Conservation (phyloP, 2,113 vertebrate species). For the Oryzias woworae region DNA sequence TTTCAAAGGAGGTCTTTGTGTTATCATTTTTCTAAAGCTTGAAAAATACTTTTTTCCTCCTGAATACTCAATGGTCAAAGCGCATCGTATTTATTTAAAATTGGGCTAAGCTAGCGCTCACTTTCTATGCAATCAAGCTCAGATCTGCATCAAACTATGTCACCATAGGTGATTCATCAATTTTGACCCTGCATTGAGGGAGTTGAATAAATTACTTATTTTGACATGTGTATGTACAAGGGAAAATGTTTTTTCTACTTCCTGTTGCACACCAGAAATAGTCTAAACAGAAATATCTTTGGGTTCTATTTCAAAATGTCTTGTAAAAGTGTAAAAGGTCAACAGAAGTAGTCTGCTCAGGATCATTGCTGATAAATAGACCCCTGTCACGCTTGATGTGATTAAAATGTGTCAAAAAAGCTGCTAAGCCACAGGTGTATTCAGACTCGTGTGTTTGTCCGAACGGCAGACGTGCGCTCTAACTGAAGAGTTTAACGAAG, state of each 20-base stretch:
- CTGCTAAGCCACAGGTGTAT: slow-evolving; percentile 24
- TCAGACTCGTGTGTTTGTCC: slow-evolving; percentile 5
- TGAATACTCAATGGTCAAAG: slow-evolving; percentile 27
- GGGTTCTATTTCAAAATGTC: slow-evolving; percentile 53
- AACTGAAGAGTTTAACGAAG: slow-evolving; percentile 98
- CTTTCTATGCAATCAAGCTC: slow-evolving; percentile 57
- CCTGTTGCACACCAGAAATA: slow-evolving; percentile 36
- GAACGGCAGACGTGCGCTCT: slow-evolving; percentile 47
- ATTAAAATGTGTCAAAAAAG: slow-evolving; percentile 24
- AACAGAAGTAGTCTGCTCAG: slow-evolving; percentile 42
- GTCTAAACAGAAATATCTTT: slow-evolving; percentile 68
- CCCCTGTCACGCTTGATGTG: slow-evolving; percentile 11
- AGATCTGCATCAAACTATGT: slow-evolving; percentile 30
- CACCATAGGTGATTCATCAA: slow-evolving; percentile 19
- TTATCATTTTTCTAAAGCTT: slow-evolving; percentile 43
- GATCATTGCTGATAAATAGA: slow-evolving; percentile 33
- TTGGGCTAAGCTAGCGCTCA: slow-evolving; percentile 27
- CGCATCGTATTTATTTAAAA: slow-evolving; percentile 29
- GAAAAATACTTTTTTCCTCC: slow-evolving; percentile 60
- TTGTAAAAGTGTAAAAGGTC: slow-evolving; percentile 55
- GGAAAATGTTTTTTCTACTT: slow-evolving; percentile 8
- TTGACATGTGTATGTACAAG: slow-evolving; percentile 18
- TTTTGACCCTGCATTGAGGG: slow-evolving; percentile 30
- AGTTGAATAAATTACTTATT: slow-evolving; percentile 39
- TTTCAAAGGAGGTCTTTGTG: slow-evolving; percentile 31